phyloP scores from a whole-genome alignment of 2,113 vertebrate species.

The Climacteris rufus region DNA sequence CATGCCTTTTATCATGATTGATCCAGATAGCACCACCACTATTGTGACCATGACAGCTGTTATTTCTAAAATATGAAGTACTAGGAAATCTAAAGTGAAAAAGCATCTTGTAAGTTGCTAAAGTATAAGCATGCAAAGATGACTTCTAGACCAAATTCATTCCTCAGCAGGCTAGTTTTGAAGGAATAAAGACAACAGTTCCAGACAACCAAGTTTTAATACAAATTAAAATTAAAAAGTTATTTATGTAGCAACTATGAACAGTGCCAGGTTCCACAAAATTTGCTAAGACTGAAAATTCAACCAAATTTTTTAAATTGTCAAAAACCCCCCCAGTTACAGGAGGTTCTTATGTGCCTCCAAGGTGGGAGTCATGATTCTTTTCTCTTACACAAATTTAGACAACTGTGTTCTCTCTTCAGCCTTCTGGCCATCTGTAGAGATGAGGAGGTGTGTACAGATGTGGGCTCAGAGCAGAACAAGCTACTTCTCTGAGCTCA shows the following conservation, averaged over 20 bases:
- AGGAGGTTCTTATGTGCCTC: conserved; percentile 24
- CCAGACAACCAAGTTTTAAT: background rate
- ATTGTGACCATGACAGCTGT: background rate
- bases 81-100: background rate
- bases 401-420: conserved; percentile 59
- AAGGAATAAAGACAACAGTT: background rate
- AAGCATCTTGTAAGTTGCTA: background rate
- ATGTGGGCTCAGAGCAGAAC: conserved; percentile 58
- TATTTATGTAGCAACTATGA: background rate
- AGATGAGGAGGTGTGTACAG: conserved; percentile 62
- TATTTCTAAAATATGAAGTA: background rate
- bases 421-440: conserved; percentile 63
- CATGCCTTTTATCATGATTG: background rate
- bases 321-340: background rate
- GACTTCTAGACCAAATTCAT: background rate
- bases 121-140: background rate
- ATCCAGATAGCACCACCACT: background rate
- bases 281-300: background rate
- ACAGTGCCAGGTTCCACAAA: background rate
- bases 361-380: conserved; percentile 60
- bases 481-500: conserved; percentile 40
- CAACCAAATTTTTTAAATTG: background rate
- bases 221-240: background rate
- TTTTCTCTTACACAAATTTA: conserved; percentile 58
- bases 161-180: background rate